A percentile compares a stretch with the other conserved stretches of the same genome.
These are phyloP conservation scores for Terrapene triunguis DNA, from an alignment of 2,113 vertebrate genomes.

Conservation along the genomic window DNA sequence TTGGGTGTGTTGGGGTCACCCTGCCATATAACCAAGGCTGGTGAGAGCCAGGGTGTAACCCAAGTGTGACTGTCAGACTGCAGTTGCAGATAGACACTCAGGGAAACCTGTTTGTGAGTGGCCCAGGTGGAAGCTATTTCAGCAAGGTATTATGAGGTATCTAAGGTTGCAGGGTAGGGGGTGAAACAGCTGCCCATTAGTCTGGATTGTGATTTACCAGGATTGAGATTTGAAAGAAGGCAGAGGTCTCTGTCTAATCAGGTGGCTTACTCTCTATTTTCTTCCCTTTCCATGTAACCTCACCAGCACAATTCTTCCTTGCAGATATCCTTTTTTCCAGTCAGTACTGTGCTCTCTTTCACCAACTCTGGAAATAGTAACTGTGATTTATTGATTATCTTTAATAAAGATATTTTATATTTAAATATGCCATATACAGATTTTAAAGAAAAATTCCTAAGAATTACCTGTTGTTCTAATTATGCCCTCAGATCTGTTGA, in stretches of 20 bases:
- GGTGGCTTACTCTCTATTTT: slow-evolving; percentile 32
- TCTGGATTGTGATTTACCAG: no score
- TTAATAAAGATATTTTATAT: slow-evolving; percentile 32
- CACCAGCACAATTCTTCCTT: slow-evolving; percentile 45
- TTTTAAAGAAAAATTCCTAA: not conserved
- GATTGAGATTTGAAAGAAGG: not conserved
- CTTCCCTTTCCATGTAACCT: slow-evolving; percentile 61
- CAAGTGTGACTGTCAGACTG: no score
- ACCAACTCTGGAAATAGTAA: slow-evolving; percentile 22
- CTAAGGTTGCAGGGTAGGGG: no score
- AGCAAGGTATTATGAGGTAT: no score
- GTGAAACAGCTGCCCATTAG: no score
- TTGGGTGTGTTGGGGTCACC: no score
- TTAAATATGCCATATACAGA: not conserved
- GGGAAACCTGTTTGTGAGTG: no score
- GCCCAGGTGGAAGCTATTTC: no score
- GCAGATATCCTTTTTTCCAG: slow-evolving; percentile 47
- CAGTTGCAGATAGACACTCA: no score
- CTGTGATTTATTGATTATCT: not conserved
- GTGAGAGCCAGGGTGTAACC: no score
- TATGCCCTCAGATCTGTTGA: slow-evolving; percentile 28
- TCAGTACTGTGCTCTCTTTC: not conserved
- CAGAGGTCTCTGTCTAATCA: slow-evolving; percentile 34
- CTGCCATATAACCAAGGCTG: no score
- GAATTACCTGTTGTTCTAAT: slow-evolving; percentile 4